phyloP scores from a whole-genome alignment of 2,888 invertebrate species.

The Cancer borealis region DNA sequence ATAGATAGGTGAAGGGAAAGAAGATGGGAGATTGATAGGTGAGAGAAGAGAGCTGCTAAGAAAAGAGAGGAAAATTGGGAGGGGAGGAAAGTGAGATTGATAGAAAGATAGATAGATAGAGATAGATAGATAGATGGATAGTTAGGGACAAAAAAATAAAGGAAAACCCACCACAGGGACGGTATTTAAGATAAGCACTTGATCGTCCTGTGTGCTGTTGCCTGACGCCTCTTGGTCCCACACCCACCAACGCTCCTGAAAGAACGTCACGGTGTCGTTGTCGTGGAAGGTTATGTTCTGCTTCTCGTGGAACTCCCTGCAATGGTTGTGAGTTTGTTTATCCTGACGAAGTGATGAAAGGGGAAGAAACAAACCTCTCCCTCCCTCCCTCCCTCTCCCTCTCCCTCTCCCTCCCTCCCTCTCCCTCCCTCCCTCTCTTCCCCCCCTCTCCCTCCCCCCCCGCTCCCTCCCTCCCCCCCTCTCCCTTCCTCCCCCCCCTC shows the following conservation, averaged over 20 bases:
- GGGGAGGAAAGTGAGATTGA: background rate
- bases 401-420: background rate
- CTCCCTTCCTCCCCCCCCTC: background rate
- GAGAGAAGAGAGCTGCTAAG: background rate
- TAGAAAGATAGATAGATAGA: background rate
- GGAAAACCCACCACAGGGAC: conserved; percentile 85
- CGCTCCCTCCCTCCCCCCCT: too few species aligned
- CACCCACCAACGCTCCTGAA: conserved; percentile 78
- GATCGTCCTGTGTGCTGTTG: conserved; percentile 85
- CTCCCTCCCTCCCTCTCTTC: background rate
- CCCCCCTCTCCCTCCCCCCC: background rate
- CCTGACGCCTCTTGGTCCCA: conserved; percentile 84
- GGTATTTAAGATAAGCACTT: conserved; percentile 88
- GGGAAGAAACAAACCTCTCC: too few species aligned
- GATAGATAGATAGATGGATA: background rate
- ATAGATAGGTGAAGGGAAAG: background rate
- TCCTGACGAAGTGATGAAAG: background rate
- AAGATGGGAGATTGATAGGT: background rate
- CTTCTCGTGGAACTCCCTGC: conserved; percentile 78
- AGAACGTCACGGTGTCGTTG: conserved; percentile 79
- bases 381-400: background rate
- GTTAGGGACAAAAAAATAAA: background rate
- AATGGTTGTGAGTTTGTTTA: background rate
- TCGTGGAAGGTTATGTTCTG: conserved; percentile 78
- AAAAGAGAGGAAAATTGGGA: background rate